Conservation (phyloP, 1,140 invertebrate genomes). For the Trichonephila clavata region DNA sequence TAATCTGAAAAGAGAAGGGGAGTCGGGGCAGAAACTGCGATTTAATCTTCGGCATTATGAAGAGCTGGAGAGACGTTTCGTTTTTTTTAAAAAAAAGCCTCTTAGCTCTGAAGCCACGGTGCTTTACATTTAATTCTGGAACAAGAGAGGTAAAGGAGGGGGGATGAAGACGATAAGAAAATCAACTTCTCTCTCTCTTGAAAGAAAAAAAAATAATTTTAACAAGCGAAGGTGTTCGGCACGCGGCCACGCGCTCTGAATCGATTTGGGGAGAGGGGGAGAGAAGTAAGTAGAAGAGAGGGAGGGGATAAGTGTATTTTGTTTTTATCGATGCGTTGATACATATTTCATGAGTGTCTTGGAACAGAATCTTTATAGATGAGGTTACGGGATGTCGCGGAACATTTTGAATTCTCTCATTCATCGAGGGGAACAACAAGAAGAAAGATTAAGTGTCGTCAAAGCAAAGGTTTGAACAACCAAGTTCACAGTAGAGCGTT, state of each 20-base stretch:
- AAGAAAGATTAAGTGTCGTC: too few species aligned
- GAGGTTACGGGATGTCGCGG: background rate
- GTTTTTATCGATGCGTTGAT: slow-evolving; percentile 12
- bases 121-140: background rate
- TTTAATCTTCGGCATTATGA: background rate
- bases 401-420: background rate
- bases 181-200: background rate
- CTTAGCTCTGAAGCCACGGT: background rate
- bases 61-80: background rate
- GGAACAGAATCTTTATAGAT: background rate
- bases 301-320: background rate
- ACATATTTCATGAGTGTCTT: background rate
- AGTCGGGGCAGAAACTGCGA: background rate
- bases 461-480: too few species aligned
- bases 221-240: background rate
- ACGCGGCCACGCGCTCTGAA: background rate
- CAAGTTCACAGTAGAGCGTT: too few species aligned
- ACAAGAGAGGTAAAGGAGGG: background rate
- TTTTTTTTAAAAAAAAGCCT: too few species aligned
- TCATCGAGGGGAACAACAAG: background rate
- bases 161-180: background rate
- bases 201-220: background rate
- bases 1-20: background rate
- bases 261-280: background rate
- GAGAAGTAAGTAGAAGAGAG: background rate